Evolutionary conservation across 2,797 vertebrate species (phyloP).

Genomic region (Intellagama lesueurii): DNA sequence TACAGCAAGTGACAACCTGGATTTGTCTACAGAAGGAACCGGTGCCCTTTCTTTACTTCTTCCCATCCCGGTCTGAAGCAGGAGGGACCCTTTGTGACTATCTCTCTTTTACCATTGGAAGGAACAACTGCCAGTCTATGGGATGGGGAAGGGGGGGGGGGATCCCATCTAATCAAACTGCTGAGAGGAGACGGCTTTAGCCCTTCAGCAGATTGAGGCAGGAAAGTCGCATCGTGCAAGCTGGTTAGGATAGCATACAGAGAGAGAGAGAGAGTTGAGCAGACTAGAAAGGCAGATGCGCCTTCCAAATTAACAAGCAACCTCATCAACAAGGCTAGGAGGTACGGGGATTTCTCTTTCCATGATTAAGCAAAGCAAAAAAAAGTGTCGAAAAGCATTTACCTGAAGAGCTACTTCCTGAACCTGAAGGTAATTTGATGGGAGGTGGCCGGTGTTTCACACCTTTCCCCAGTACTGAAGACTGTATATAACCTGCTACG

Average conservation of each 20-base stretch:
- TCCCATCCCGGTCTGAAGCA: neutral
- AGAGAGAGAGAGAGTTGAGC: no score
- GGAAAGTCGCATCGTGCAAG: neutral
- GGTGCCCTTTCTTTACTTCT: neutral
- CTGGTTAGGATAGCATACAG: no score
- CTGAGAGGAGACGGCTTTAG: neutral
- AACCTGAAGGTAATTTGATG: constrained; percentile 93
- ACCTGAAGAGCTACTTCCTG: constrained; percentile 87
- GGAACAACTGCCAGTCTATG: neutral
- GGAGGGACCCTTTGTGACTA: neutral
- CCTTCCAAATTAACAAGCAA: neutral
- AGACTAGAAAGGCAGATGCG: neutral
- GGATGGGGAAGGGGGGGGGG: no score
- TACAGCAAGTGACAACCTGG: neutral
- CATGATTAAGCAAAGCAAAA: neutral
- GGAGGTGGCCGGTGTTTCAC: constrained; percentile 95
- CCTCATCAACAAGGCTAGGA: neutral
- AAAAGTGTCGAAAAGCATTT: constrained; percentile 48
- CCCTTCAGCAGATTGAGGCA: neutral
- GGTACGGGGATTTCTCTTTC: no score
- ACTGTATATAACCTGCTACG: constrained; percentile 88
- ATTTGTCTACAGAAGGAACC: neutral
- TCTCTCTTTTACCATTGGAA: neutral
- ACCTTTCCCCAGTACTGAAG: constrained; percentile 92
- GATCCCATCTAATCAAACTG: neutral